Evolutionary conservation across 2,888 invertebrate species (phyloP).

Genomic region (Latrodectus elegans): DNA sequence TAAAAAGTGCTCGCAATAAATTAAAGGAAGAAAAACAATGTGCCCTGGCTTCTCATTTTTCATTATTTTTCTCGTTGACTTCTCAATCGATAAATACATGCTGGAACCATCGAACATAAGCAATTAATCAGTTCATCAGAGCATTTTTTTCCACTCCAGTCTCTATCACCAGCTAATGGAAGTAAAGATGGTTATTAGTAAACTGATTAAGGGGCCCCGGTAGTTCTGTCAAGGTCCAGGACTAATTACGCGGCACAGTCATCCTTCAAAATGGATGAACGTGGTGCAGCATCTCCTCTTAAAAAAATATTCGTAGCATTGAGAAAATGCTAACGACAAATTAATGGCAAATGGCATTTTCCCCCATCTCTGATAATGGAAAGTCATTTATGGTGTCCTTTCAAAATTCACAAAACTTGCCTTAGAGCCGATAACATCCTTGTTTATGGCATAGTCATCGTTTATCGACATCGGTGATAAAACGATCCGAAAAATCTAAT

Average conservation of each 20-base stretch:
- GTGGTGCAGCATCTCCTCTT: not conserved
- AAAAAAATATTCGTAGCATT: constrained; percentile 61
- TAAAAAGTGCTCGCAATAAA: not conserved
- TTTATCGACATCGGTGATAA: constrained; percentile 66
- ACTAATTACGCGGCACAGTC: constrained; percentile 54
- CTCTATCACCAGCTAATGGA: constrained; percentile 55
- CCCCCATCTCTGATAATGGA: constrained; percentile 64
- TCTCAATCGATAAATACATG: constrained; percentile 27
- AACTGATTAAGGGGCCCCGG: constrained; percentile 57
- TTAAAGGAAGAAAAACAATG: not conserved
- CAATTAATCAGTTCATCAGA: constrained; percentile 65
- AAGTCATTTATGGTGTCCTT: constrained; percentile 68
- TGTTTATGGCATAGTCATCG: constrained; percentile 64
- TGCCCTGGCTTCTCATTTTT: not conserved
- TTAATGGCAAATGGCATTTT: constrained; percentile 67
- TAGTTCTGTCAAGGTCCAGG: constrained; percentile 52
- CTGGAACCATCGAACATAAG: constrained; percentile 16
- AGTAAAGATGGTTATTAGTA: constrained; percentile 65
- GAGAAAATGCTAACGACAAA: constrained; percentile 69
- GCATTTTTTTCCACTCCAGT: constrained; percentile 32
- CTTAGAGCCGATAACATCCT: constrained; percentile 61
- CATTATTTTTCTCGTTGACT: constrained; percentile 17
- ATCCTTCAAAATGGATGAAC: constrained; percentile 57
- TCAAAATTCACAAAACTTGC: constrained; percentile 61
- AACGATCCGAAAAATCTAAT: constrained; percentile 67